Base-by-base conservation (phyloP, 2,888 invertebrate genomes). In the Ganaspis brasiliensis region DNA sequence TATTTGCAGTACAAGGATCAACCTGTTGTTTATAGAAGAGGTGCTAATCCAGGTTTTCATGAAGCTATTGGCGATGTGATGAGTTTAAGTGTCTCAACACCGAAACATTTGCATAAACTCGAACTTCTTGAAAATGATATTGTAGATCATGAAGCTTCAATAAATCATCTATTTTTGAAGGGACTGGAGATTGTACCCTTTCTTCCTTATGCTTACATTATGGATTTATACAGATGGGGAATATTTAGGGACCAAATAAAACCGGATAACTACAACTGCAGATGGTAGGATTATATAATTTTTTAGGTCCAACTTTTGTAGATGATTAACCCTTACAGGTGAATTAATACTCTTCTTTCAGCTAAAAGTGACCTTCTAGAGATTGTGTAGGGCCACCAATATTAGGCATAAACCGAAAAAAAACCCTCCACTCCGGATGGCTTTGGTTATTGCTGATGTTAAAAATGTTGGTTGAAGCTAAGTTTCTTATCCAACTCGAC, bases 11-110 rank as follows among this genome's bases (percentile, higher is more conserved):
- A n/a, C n/a, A n/a, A n/a, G n/a, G n/a, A n/a, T n/a, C n/a, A n/a
- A n/a, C 96, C 96, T 0, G 92, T 93, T 0, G 89, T 95, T n/a
- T 97, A 95, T 88, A 94, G 95, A 82, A 94, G 93, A 21, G 97
- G 97, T 82, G 84, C 92, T 74, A 82, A 92, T 91, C 81, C 93
- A 19, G 90, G 90, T 78, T 94, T 94, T 81, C 94, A 94, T 80
- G 94, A 94, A 87, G 94, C 94, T 14, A 92, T 94, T 8, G 94
- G 94, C 0, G 94, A 94, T 83, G 92, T 93, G 0, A 92, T 94
- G 63, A 90, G 94, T 0, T 87, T 94, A 24, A 94, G 94, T 2
- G 94, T 93, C 0, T 91, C 91, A 8, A 93, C 93, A 0, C 91
- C 91, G 0, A 88, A 90, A 73, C 92, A 92, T 78, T 83, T 92